Base-by-base conservation (phyloP, 2,797 vertebrate genomes). In the Mormyrus proboscirostris region DNA sequence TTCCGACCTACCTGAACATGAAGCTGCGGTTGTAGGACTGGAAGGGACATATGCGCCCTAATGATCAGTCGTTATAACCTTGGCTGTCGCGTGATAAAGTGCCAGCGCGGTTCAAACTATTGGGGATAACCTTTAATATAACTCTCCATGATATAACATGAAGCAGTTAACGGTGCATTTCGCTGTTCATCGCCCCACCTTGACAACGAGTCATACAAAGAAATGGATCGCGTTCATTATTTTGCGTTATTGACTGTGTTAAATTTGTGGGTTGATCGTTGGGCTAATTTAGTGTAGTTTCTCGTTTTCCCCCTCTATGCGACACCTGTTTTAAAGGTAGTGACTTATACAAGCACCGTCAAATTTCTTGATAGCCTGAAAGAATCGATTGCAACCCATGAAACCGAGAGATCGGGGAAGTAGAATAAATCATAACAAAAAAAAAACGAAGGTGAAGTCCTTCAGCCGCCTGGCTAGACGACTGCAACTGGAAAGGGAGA, bases 261-360 rank as follows among this genome's bases (percentile, higher is more conserved):
- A 12, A n/a, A 44, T 47, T 25, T n/a, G 38, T 47, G 19, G 25
- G 87, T 84, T 47, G 22, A 16, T 29, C 41, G 41, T 47, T 14
- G 5, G 33, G 19, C n/a, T 25, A 51, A 47, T 65, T 16, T n/a
- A 38, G 10, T 86, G 14, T 55, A 57, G 22, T 53, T 53, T 38
- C 10, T 91, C 19, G 29, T 19, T 41, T 85, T 51, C 87, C 57
- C 49, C 87, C 51, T 14, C 12, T 38, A 73, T 89, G 89, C 87
- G 91, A 93, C 94, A 94, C 93, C 94, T 94, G 93, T 93, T 93
- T 91, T 93, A 92, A 94, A 94, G 95, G 95, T 94, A 95, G 95
- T 95, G 95, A 94, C 95, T 95, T 92, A 93, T 93, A 90, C 94
- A 92, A 92, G 93, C 93, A 50, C 90, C 93, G 93, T 94, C 94